Conservation (phyloP, 2,113 vertebrate species). For the Coptodon rendalli region DNA sequence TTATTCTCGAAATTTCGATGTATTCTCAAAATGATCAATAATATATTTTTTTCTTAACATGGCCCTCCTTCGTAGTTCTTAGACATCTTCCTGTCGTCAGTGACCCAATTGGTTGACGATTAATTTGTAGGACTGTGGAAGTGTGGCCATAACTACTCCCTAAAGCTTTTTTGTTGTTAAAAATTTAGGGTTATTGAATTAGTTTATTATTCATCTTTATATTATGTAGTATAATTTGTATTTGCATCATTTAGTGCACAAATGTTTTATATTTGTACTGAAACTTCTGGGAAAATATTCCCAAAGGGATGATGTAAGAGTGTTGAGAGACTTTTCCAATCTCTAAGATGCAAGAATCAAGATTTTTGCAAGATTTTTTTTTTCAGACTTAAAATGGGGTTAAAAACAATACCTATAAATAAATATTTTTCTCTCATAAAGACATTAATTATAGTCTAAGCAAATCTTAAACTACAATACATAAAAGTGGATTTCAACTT, state of each 20-base stretch:
- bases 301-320: neutral
- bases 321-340: neutral
- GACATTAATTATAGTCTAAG: neutral
- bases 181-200: neutral
- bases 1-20: neutral
- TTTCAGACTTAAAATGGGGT: neutral
- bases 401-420: neutral
- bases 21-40: neutral
- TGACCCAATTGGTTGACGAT: neutral
- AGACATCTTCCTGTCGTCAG: neutral
- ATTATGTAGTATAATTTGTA: neutral
- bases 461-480: neutral
- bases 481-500: neutral
- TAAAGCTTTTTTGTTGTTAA: neutral
- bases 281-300: neutral
- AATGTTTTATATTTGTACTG: neutral
- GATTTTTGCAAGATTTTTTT: neutral
- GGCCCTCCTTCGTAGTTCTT: accelerated
- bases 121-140: neutral
- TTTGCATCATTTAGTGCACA: neutral
- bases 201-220: neutral
- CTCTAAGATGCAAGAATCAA: neutral
- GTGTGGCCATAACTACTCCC: neutral
- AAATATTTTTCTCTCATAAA: neutral
- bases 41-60: neutral